These are phyloP conservation scores for Aix galericulata DNA, from an alignment of 2,113 vertebrate species.

Conservation along the genomic window DNA sequence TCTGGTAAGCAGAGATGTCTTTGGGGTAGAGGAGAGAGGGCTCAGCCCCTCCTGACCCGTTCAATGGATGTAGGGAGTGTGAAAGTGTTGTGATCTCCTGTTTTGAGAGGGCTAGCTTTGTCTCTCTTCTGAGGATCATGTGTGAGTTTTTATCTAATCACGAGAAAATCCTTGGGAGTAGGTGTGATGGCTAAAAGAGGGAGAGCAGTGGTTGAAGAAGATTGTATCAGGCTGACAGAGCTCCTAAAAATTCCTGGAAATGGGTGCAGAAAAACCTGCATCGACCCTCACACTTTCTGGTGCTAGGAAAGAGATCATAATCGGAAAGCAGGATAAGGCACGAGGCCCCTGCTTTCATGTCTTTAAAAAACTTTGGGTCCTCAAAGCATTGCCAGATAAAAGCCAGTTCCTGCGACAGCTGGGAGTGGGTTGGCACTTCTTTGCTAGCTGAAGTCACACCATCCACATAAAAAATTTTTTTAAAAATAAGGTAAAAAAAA, in stretches of 20 bases:
- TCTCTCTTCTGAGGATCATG: background rate
- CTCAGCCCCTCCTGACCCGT: background rate
- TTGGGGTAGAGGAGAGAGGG: background rate
- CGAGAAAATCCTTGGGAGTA: background rate
- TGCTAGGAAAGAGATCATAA: background rate
- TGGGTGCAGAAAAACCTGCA: background rate
- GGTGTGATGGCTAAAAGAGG: background rate
- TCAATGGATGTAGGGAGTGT: background rate
- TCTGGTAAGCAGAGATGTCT: background rate
- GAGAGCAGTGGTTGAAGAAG: background rate
- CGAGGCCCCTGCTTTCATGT: background rate
- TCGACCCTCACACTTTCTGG: background rate
- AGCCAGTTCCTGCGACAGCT: background rate
- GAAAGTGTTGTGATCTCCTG: background rate
- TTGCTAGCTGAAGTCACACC: slow-evolving; percentile 10
- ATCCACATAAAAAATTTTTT: background rate
- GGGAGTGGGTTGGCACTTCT: background rate
- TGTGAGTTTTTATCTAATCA: background rate
- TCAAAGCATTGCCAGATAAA: background rate
- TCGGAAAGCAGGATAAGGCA: background rate
- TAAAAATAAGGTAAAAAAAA: background rate
- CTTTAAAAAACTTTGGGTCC: slow-evolving; percentile 24
- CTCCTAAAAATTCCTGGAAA: background rate
- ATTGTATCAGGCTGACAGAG: background rate
- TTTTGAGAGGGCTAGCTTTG: background rate